Percentiles rank a stretch among this genome's conserved stretches.
Evolutionary conservation across 1,140 invertebrate genomes (phyloP).

Genomic region (Scaptomyza montana): DNA sequence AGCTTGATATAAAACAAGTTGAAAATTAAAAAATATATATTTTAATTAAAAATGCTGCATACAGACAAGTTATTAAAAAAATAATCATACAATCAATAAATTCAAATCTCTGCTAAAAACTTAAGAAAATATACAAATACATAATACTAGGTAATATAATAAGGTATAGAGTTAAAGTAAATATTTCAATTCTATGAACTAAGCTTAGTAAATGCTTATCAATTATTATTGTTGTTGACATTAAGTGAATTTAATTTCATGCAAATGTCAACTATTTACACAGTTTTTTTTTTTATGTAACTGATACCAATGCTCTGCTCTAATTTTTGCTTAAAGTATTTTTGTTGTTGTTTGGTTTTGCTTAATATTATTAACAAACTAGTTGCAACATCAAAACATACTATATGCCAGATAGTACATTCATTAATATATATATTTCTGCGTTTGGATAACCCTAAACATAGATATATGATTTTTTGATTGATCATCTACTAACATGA

Average conservation of each 20-base stretch:
- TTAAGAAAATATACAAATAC: slow-evolving; percentile 28
- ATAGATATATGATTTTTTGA: slow-evolving; percentile 13
- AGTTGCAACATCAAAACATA: slow-evolving; percentile 56
- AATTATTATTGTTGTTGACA: slow-evolving; percentile 42
- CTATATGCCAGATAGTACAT: slow-evolving; percentile 35
- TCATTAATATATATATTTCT: slow-evolving; percentile 24
- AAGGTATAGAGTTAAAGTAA: slow-evolving; percentile 8
- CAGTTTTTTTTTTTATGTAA: slow-evolving; percentile 6
- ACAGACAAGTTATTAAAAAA: slow-evolving; percentile 36
- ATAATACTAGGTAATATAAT: slow-evolving; percentile 25
- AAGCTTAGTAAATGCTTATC: slow-evolving; percentile 40
- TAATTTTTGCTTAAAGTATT: slow-evolving; percentile 39
- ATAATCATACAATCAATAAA: slow-evolving; percentile 66
- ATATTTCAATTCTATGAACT: slow-evolving; percentile 37
- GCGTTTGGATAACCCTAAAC: slow-evolving; percentile 17
- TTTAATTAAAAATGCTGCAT: slow-evolving; percentile 50
- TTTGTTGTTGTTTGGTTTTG: slow-evolving; percentile 6
- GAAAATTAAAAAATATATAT: slow-evolving; percentile 38
- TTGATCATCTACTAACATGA: slow-evolving; percentile 28
- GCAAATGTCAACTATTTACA: slow-evolving; percentile 48
- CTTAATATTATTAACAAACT: slow-evolving; percentile 26
- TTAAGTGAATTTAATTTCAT: slow-evolving; percentile 7
- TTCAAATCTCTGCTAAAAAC: slow-evolving; percentile 57
- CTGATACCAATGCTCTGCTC: slow-evolving; percentile 18
- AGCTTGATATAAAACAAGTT: slow-evolving; percentile 3